These are phyloP conservation scores for Psittacus erithacus DNA, from an alignment of 2,113 vertebrate species.

Conservation along the genomic window DNA sequence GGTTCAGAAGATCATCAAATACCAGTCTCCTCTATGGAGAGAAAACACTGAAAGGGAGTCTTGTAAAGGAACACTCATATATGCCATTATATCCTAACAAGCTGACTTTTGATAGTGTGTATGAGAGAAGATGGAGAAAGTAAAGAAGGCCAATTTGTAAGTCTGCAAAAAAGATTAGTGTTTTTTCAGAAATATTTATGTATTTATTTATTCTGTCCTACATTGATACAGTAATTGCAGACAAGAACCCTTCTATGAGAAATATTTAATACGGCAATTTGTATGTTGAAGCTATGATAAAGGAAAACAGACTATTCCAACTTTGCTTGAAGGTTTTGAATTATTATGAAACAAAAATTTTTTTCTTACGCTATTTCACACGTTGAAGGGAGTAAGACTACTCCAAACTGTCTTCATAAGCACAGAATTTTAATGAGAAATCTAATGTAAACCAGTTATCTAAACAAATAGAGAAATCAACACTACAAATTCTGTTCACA, in stretches of 20 bases:
- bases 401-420: background rate
- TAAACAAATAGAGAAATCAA: background rate
- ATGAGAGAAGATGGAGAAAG: background rate
- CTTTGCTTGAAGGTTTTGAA: background rate
- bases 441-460: background rate
- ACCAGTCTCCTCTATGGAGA: background rate
- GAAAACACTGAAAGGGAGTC: background rate
- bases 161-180: background rate
- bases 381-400: background rate
- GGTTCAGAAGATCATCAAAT: conserved; percentile 32
- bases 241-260: background rate
- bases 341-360: background rate
- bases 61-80: background rate
- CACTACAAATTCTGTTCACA: background rate
- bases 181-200: background rate
- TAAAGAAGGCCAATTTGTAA: background rate
- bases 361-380: background rate
- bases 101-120: background rate
- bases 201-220: background rate
- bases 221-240: background rate
- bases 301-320: background rate
- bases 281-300: background rate
- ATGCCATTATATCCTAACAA: background rate
- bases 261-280: background rate
- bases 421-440: background rate